phyloP scores from a whole-genome alignment of 1,140 invertebrate species.

The Bombus terrestris region DNA sequence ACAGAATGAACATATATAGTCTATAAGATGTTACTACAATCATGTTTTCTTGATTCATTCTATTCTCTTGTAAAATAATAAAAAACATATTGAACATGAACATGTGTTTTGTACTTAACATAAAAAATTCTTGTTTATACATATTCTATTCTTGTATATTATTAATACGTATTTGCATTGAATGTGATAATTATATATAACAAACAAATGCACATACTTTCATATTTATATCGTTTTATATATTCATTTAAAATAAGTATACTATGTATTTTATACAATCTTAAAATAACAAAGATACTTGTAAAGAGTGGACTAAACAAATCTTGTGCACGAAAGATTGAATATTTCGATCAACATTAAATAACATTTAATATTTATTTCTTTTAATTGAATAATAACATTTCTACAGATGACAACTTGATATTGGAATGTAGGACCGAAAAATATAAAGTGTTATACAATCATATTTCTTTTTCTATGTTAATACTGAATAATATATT shows the following conservation, averaged over 20 bases:
- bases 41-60: constrained; percentile 57
- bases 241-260: constrained; percentile 34
- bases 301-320: neutral
- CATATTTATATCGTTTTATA: constrained; percentile 2
- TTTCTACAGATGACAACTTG: constrained; percentile 60
- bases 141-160: constrained; percentile 1
- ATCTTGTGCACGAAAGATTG: neutral
- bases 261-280: constrained; percentile 11
- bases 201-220: constrained; percentile 3
- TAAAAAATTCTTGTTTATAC: neutral
- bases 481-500: constrained; percentile 82
- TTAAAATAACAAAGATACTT: constrained; percentile 17
- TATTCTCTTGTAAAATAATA: constrained; percentile 58
- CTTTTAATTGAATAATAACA: constrained; percentile 2
- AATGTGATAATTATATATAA: constrained; percentile 18
- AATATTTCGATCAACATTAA: neutral
- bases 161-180: constrained; percentile 9
- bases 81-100: constrained; percentile 37
- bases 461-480: constrained; percentile 67
- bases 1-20: constrained; percentile 68
- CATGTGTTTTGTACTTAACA: neutral
- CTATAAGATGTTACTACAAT: constrained; percentile 66
- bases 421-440: constrained; percentile 78
- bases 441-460: constrained; percentile 68
- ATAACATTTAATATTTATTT: constrained; percentile 14